Percentiles rank a stretch among this genome's conserved stretches.
phyloP scores from a whole-genome alignment of 2,113 vertebrate genomes.

The Colistium nudipinnis region DNA sequence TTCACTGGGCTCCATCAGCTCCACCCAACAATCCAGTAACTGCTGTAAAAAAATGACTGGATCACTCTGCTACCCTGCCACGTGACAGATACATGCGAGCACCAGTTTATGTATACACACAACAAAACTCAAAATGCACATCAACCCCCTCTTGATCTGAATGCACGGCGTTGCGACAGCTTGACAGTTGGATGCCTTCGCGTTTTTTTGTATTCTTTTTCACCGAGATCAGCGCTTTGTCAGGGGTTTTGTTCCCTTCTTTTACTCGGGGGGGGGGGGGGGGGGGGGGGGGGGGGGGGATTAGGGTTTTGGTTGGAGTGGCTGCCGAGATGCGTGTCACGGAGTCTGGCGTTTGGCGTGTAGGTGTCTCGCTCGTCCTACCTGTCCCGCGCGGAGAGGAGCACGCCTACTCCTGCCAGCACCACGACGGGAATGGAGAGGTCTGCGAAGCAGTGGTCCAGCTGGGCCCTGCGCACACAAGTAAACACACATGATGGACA shows the following conservation, averaged over 20 bases:
- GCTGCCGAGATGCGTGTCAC: constrained; percentile 59
- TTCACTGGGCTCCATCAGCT: constrained; percentile 58
- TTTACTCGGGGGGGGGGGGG: constrained; percentile 57
- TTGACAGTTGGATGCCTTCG: constrained; percentile 67
- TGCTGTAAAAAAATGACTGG: constrained; percentile 52
- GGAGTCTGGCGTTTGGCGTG: constrained; percentile 43
- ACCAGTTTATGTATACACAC: constrained; percentile 45
- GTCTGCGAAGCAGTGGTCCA: constrained; percentile 79
- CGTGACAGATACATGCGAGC: constrained; percentile 45
- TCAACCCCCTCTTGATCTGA: constrained; percentile 58
- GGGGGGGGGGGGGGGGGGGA: no score
- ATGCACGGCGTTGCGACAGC: constrained; percentile 59
- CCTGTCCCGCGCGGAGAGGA: constrained; percentile 73
- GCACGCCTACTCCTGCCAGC: constrained; percentile 71
- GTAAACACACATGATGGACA: constrained; percentile 48
- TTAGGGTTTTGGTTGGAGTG: constrained; percentile 65
- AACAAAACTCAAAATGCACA: constrained; percentile 57
- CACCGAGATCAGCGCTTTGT: constrained; percentile 69
- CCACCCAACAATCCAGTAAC: constrained; percentile 42
- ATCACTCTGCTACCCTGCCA: constrained; percentile 33
- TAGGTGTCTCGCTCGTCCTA: constrained; percentile 55
- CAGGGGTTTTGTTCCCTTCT: constrained; percentile 71
- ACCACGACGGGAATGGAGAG: constrained; percentile 73
- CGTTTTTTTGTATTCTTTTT: constrained; percentile 64
- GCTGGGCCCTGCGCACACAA: constrained; percentile 76